phyloP scores from a whole-genome alignment of 2,888 invertebrate species.

The Sipha maydis region DNA sequence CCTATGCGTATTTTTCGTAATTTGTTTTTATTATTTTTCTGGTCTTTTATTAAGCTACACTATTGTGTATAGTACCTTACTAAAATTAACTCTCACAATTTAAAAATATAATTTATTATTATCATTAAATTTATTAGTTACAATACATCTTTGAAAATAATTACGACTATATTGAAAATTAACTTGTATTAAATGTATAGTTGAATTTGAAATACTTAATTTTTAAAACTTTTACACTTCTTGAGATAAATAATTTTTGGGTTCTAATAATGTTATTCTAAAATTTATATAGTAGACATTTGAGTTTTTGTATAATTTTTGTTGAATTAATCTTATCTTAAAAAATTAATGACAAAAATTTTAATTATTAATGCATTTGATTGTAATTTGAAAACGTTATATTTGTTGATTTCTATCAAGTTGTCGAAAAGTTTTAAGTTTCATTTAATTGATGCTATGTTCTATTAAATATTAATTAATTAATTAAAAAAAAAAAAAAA shows the following conservation, averaged over 20 bases:
- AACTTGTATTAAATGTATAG: no score
- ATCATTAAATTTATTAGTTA: no score
- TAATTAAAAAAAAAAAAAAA: no score
- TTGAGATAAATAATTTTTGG: no score
- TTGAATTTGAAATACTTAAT: no score
- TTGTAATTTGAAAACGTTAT: not conserved
- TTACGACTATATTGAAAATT: no score
- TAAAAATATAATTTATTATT: not conserved
- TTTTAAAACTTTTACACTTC: no score
- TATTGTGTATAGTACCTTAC: not conserved
- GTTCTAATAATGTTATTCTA: no score
- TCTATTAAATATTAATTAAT: not conserved
- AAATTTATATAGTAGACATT: no score
- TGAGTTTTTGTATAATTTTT: not conserved
- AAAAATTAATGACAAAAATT: not conserved
- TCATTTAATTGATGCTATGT: not conserved
- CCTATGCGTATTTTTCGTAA: not conserved
- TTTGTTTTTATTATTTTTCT: not conserved
- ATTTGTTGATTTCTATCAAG: not conserved
- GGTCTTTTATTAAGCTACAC: no score
- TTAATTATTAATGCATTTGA: not conserved
- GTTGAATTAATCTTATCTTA: not conserved
- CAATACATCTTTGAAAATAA: no score
- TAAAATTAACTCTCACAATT: not conserved
- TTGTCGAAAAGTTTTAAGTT: not conserved